Evolutionary conservation across 2,797 vertebrate species (phyloP).

Genomic region (Vipera latastei): DNA sequence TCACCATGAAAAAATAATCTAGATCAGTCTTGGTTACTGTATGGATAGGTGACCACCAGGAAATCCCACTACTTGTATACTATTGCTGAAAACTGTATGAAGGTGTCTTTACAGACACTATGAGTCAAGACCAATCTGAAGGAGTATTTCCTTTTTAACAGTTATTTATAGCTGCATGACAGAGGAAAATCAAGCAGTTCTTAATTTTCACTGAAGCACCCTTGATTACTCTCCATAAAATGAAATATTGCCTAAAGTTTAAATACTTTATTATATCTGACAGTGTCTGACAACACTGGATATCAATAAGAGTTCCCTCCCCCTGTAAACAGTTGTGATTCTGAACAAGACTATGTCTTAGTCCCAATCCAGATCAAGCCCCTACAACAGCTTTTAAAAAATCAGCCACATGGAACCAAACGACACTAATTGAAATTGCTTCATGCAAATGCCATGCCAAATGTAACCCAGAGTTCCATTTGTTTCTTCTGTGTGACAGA

Average conservation of each 20-base stretch:
- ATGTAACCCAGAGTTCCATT: background rate
- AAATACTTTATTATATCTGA: background rate
- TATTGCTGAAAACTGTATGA: background rate
- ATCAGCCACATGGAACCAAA: background rate
- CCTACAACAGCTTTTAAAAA: background rate
- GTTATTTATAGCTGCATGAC: background rate
- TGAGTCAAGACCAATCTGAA: background rate
- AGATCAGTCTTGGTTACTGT: background rate
- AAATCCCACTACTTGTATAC: background rate
- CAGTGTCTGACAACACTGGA: background rate
- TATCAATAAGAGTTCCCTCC: background rate
- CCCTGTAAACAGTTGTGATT: background rate
- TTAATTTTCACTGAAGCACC: background rate
- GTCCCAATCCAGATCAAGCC: background rate
- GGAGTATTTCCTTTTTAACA: background rate
- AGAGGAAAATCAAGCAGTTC: background rate
- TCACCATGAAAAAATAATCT: background rate
- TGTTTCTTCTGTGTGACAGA: background rate
- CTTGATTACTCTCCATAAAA: background rate
- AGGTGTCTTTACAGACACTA: background rate
- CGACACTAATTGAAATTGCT: background rate
- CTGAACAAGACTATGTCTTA: background rate
- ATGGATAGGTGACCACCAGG: background rate
- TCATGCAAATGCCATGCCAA: background rate
- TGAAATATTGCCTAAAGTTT: background rate